Conservation (phyloP, 2,888 invertebrate species). For the Xiphydria camelus region DNA sequence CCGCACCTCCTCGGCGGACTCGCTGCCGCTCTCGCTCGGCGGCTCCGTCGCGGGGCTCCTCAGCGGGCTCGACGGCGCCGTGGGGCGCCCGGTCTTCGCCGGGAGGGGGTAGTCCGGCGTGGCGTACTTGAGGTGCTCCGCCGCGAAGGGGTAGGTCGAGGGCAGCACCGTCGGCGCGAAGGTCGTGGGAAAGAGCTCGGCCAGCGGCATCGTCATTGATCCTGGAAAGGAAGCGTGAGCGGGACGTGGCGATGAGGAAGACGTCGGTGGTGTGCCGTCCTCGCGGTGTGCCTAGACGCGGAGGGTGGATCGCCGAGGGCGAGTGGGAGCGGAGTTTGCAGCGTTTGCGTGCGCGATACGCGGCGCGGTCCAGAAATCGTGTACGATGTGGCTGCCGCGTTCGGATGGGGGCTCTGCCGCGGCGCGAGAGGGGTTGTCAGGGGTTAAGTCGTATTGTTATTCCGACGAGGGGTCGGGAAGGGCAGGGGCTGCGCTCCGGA, state of each 20-base stretch:
- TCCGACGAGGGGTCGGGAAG: constrained; percentile 25
- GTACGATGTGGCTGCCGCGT: too few relatives aligned
- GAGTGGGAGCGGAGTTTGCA: too few relatives aligned
- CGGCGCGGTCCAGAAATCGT: too few relatives aligned
- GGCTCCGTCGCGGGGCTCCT: constrained; percentile 27
- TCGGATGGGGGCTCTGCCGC: too few relatives aligned
- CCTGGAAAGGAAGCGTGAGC: constrained; percentile 41
- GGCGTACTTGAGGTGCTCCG: constrained; percentile 42
- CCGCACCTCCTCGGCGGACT: constrained; percentile 48
- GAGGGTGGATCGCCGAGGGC: too few relatives aligned
- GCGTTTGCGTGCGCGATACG: too few relatives aligned
- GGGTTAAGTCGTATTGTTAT: constrained; percentile 44
- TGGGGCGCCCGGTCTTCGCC: constrained; percentile 13
- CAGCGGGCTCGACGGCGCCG: constrained; percentile 35
- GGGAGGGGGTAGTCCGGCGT: constrained; percentile 41
- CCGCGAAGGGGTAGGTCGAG: constrained; percentile 39
- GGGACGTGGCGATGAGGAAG: too few relatives aligned
- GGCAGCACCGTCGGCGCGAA: constrained; percentile 46
- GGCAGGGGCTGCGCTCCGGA: constrained; percentile 27
- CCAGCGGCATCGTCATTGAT: constrained; percentile 43
- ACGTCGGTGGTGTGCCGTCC: constrained; percentile 16
- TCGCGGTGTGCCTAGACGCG: too few relatives aligned
- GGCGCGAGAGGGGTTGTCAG: too few relatives aligned
- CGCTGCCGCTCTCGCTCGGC: constrained; percentile 50
- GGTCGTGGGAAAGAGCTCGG: constrained; percentile 44